Base-by-base conservation (phyloP, 2,888 invertebrate species). In the Chirona hameri region DNA sequence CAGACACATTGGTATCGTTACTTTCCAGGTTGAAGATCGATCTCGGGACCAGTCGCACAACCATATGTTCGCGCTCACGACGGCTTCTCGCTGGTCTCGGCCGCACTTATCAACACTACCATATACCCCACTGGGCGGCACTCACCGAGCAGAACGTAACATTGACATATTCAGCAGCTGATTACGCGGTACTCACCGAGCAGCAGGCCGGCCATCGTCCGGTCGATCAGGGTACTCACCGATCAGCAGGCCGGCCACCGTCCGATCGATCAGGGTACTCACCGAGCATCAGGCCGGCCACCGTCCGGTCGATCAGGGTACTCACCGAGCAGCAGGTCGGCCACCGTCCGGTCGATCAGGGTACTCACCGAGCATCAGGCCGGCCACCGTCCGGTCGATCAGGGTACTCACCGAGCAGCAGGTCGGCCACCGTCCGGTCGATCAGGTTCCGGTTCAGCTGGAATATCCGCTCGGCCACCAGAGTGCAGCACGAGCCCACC, bases 401-500 rank as follows among this genome's bases (percentile, higher is more conserved):
- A 14, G 24, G n/a, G 46, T 5, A 18, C 76, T 81, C 31, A 83
- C 83, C 81, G 24, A 76, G 83, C 39, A 86, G 84, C 65, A 84
- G 84, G 31, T 85, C 85, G 39, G 85, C 84, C 52, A 84, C 72
- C 48, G 84, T 82, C 81, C 85, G 85, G 82, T 85, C 60, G n/a
- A 82, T 79, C 60, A 79, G 79, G 2, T 7, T 31, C 21, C 81
- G 72, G 9, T 72, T 57, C 55, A 46, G 29, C 81, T 88, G 87
- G 46, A 91, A 86, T 81, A 92, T 88, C 86, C 90, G 88, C 86
- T 91, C 90, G 24, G 91, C 91, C 76, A 97, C 90, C 29, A 96
- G 89, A 0, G 95, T 94, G 72, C 92, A 90, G 87, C 96, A 97
- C 0, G 96, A 96, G 0, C 96, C 97, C 0, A 94, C 93, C 29